These are phyloP conservation scores for Pelagia noctiluca DNA, from an alignment of 30 jellyfish, hydroid and myxozoan genomes.

Conservation along the genomic window DNA sequence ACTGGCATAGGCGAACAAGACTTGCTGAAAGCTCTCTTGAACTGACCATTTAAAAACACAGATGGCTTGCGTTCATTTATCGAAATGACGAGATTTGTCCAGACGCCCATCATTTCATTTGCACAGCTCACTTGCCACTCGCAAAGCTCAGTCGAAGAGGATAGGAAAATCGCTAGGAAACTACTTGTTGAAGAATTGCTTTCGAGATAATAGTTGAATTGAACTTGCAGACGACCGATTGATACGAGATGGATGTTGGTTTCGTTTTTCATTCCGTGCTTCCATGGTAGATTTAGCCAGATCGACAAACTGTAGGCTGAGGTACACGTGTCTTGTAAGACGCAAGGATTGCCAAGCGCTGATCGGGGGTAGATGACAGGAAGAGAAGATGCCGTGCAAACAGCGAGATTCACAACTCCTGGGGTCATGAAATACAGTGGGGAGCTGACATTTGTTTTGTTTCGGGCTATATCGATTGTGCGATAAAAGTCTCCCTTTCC, in stretches of 20 bases:
- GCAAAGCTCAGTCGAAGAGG: background rate
- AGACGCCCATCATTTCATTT: background rate
- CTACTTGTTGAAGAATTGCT: no score
- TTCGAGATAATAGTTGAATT: no score
- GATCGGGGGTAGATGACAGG: background rate
- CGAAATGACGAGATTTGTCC: background rate
- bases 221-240: background rate
- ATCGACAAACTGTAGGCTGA: background rate
- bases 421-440: conserved; percentile 12
- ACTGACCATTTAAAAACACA: no score
- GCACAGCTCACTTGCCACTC: background rate
- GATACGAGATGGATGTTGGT: background rate
- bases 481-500: conserved; percentile 18
- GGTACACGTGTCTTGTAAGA: background rate
- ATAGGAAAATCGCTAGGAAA: no score
- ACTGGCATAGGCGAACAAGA: no score
- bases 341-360: background rate
- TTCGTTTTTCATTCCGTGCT: background rate
- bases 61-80: background rate
- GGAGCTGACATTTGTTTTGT: background rate
- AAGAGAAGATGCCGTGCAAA: conserved; percentile 33
- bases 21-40: no score
- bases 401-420: conserved; percentile 54
- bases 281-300: background rate
- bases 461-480: background rate